phyloP scores from a whole-genome alignment of 92 coral and sea anemone species.

The Bergia sp. region DNA sequence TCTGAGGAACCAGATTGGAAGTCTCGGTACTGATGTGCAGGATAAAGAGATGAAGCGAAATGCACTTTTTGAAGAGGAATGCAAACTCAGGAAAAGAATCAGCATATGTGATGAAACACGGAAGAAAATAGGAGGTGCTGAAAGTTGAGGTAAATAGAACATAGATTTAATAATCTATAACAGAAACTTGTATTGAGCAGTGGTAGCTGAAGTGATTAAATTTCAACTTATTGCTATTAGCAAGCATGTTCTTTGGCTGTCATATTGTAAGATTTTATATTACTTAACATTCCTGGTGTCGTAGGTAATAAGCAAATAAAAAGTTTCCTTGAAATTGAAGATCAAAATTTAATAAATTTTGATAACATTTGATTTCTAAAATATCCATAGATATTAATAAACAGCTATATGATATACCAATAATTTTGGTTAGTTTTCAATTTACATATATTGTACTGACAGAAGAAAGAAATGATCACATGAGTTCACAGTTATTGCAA shows the following conservation, averaged over 20 bases:
- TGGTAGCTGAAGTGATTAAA: background rate
- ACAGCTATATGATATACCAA: background rate
- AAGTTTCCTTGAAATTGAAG: background rate
- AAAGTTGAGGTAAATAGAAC: slow-evolving; percentile 27
- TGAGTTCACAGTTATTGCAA: slow-evolving; percentile 4
- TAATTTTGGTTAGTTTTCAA: background rate
- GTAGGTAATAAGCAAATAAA: no score
- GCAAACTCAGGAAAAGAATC: slow-evolving; percentile 25
- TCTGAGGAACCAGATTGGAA: slow-evolving; percentile 44
- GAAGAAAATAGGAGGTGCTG: slow-evolving; percentile 29
- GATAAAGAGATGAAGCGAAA: slow-evolving; percentile 33
- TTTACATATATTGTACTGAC: background rate
- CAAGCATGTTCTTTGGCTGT: background rate
- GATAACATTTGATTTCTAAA: background rate
- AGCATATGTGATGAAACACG: slow-evolving; percentile 38
- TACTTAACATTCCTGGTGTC: no score
- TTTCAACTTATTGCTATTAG: background rate
- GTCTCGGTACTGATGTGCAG: slow-evolving; percentile 19
- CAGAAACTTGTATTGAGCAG: background rate
- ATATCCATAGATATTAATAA: background rate
- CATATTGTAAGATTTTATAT: background rate
- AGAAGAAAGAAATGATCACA: background rate
- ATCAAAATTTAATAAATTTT: background rate
- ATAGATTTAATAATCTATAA: background rate
- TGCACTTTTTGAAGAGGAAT: slow-evolving; percentile 30